Evolutionary conservation across 2,888 invertebrate species (phyloP).

Genomic region (Pristionchus japonicus): DNA sequence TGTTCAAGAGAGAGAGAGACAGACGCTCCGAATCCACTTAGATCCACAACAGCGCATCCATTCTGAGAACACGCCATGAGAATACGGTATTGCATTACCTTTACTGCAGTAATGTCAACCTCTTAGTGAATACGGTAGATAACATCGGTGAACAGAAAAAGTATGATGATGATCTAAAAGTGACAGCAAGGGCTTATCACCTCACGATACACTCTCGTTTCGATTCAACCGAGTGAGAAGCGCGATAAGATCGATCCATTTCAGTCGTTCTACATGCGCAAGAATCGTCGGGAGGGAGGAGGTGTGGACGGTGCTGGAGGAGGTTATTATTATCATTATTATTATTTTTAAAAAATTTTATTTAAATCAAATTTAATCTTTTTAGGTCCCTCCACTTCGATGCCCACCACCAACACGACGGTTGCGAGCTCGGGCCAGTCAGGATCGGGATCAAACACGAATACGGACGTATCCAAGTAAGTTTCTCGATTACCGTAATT

Average conservation of each 20-base stretch:
- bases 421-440: background rate
- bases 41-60: background rate
- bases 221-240: background rate
- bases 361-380: too few species aligned
- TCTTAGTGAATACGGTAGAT: background rate
- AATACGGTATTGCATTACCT: background rate
- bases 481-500: too few species aligned
- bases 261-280: conserved; percentile 72
- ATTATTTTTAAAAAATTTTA: background rate
- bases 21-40: background rate
- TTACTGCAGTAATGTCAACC: background rate
- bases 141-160: background rate
- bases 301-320: background rate
- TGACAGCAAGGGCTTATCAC: background rate
- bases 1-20: too few species aligned
- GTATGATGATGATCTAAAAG: background rate
- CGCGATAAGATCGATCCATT: conserved; percentile 38
- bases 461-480: conserved; percentile 20
- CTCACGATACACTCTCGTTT: conserved; percentile 1
- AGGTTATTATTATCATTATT: background rate
- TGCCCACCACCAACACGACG: background rate
- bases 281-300: conserved; percentile 58
- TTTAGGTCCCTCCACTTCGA: background rate
- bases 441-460: background rate
- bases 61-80: background rate